These are phyloP conservation scores for Sterrhoptilus dennistouni DNA, from an alignment of 2,113 vertebrate species.

Conservation along the genomic window DNA sequence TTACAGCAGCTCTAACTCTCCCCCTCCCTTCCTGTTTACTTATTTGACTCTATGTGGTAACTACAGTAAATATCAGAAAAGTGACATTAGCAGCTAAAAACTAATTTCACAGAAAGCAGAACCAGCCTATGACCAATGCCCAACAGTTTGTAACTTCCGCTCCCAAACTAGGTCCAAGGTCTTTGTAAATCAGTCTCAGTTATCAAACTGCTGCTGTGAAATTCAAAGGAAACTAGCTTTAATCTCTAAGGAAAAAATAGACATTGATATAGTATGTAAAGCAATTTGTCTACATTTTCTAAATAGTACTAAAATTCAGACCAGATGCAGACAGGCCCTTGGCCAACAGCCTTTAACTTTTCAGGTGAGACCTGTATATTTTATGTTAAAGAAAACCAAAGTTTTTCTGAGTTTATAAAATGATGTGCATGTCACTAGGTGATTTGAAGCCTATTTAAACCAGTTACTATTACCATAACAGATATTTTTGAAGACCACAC, in stretches of 20 bases:
- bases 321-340: background rate
- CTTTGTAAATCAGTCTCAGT: background rate
- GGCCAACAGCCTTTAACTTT: background rate
- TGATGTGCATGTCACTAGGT: background rate
- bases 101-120: background rate
- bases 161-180: background rate
- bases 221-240: background rate
- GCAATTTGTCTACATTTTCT: background rate
- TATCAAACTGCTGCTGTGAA: background rate
- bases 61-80: background rate
- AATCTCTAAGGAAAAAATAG: background rate
- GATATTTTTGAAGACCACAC: background rate
- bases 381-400: background rate
- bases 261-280: background rate
- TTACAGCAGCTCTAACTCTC: background rate
- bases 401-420: background rate
- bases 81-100: background rate
- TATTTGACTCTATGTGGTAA: background rate
- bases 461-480: background rate
- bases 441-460: background rate
- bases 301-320: background rate
- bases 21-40: constrained; percentile 55
- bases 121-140: background rate
- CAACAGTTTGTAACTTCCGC: background rate
- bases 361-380: background rate